Evolutionary conservation across 1,140 invertebrate genomes (phyloP).

Genomic region (Scylla paramamosain): DNA sequence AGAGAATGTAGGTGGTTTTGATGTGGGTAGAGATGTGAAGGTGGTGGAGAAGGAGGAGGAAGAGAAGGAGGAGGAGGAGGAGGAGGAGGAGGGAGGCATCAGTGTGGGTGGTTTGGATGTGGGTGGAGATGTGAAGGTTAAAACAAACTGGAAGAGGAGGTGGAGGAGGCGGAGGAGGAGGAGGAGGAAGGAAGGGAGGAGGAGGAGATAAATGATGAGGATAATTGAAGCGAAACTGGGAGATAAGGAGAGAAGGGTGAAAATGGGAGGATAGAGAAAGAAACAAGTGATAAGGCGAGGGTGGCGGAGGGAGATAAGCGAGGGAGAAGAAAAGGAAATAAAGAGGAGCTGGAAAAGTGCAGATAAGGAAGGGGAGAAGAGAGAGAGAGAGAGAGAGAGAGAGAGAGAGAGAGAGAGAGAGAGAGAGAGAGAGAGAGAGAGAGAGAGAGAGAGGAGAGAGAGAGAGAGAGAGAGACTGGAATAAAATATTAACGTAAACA

Average conservation of each 20-base stretch:
- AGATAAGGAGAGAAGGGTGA: background rate
- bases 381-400: background rate
- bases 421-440: too few species aligned
- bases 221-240: background rate
- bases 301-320: background rate
- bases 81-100: too few species aligned
- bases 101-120: too few species aligned
- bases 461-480: too few species aligned
- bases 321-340: too few species aligned
- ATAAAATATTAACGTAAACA: too few species aligned
- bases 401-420: too few species aligned
- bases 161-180: background rate
- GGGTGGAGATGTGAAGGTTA: too few species aligned
- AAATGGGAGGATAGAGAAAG: background rate
- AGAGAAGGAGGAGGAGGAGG: background rate
- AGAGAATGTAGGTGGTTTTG: too few species aligned
- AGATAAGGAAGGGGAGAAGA: background rate
- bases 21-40: too few species aligned
- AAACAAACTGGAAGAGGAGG: too few species aligned
- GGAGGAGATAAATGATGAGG: background rate
- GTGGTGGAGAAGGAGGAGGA: background rate
- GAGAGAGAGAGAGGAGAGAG: too few species aligned
- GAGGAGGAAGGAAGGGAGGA: background rate
- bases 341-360: background rate
- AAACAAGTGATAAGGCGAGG: background rate